Evolutionary conservation across 2,888 invertebrate species (phyloP).

Genomic region (Brachylomia viminalis): DNA sequence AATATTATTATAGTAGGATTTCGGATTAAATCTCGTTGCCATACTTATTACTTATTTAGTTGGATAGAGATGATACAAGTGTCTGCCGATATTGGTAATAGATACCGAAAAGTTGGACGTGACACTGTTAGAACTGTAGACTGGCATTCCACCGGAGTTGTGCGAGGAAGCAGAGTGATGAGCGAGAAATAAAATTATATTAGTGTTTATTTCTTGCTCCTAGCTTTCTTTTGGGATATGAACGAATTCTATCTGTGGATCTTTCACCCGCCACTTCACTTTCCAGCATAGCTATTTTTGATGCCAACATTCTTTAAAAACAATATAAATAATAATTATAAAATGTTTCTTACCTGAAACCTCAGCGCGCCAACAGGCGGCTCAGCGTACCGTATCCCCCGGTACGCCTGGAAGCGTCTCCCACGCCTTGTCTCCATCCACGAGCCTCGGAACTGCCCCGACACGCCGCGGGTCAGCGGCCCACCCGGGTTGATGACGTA

Average conservation of each 20-base stretch:
- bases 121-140: no score
- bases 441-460: constrained; percentile 83
- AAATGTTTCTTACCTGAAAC: constrained; percentile 76
- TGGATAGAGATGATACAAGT: not conserved
- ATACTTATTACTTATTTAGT: not conserved
- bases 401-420: constrained; percentile 83
- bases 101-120: no score
- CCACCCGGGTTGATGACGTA: not conserved
- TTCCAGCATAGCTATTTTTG: no score
- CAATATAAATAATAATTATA: not conserved
- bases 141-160: no score
- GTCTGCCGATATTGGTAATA: not conserved
- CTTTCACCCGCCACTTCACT: not conserved
- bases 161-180: no score
- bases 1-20: no score
- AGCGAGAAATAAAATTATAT: not conserved
- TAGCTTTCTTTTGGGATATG: no score
- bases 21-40: no score
- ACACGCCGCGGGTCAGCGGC: constrained; percentile 62
- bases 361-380: constrained; percentile 82
- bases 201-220: no score
- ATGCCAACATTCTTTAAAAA: not conserved
- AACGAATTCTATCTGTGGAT: not conserved
- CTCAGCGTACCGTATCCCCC: constrained; percentile 86
- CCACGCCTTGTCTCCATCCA: constrained; percentile 82